Evolutionary conservation across 2,888 invertebrate species (phyloP).

Genomic region (Papilio protenor): DNA sequence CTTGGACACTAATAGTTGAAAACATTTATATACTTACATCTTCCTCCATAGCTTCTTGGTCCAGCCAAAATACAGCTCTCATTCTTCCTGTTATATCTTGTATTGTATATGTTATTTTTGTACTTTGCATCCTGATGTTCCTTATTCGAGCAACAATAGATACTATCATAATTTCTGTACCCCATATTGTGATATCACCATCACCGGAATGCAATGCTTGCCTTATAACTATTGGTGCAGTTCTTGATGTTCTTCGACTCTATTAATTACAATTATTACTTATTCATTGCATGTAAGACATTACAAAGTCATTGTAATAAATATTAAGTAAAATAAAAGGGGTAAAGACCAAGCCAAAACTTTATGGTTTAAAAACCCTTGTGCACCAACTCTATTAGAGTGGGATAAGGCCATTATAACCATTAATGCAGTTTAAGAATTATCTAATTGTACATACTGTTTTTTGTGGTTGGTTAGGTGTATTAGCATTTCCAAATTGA

Average conservation of each 20-base stretch:
- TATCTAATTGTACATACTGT: conserved; percentile 57
- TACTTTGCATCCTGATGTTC: conserved; percentile 78
- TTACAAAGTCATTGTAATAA: no score
- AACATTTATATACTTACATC: conserved; percentile 61
- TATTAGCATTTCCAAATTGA: conserved; percentile 77
- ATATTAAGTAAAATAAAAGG: no score
- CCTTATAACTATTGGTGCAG: conserved; percentile 78
- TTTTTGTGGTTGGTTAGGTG: conserved; percentile 77
- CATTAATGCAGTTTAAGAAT: no score
- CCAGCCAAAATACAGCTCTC: conserved; percentile 79
- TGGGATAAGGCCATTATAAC: no score
- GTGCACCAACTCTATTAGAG: no score
- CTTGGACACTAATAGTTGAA: no score
- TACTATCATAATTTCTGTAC: conserved; percentile 79
- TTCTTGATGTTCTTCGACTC: conserved; percentile 77
- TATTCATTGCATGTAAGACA: no score
- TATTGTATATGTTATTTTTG: conserved; percentile 80
- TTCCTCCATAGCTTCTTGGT: conserved; percentile 79
- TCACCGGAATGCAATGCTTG: conserved; percentile 79
- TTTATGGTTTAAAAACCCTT: no score
- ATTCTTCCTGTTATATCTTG: conserved; percentile 81
- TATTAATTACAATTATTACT: conserved; percentile 48
- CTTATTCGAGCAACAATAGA: conserved; percentile 73
- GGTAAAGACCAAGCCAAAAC: no score
- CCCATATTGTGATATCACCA: conserved; percentile 81